Conservation (phyloP, 1,140 invertebrate genomes). For the Neodiprion virginianus region DNA sequence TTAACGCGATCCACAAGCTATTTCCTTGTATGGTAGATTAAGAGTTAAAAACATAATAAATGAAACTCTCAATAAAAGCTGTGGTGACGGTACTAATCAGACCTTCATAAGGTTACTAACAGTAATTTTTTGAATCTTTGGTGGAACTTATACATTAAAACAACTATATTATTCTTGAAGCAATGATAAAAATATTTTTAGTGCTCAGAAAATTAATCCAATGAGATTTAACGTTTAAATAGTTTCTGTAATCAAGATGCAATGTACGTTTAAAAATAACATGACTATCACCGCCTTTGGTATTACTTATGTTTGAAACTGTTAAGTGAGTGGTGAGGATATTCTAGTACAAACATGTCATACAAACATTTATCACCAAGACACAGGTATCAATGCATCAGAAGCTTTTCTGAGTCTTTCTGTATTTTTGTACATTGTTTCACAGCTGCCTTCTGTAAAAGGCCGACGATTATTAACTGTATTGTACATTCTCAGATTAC, state of each 20-base stretch:
- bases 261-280: constrained; percentile 18
- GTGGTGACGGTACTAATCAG: constrained; percentile 59
- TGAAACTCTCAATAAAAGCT: constrained; percentile 35
- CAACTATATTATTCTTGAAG: constrained; percentile 12
- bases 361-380: too few relatives aligned
- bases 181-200: constrained; percentile 25
- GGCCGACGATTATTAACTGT: not conserved
- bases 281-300: not conserved
- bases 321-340: too few relatives aligned
- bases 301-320: too few relatives aligned
- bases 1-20: not conserved
- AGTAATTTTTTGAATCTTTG: constrained; percentile 54
- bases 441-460: too few relatives aligned
- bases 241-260: not conserved
- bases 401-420: too few relatives aligned
- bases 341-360: too few relatives aligned
- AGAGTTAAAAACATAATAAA: constrained; percentile 18
- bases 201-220: constrained; percentile 10
- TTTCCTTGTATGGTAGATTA: not conserved
- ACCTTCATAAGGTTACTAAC: constrained; percentile 55
- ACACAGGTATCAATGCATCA: too few relatives aligned
- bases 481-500: constrained; percentile 52
- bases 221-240: too few relatives aligned
- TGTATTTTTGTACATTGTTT: too few relatives aligned
- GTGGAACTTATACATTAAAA: constrained; percentile 37